Percentiles rank a stretch among this genome's conserved stretches.
Evolutionary conservation across 2,888 invertebrate genomes (phyloP).

Genomic region (Creontiades dilutus): DNA sequence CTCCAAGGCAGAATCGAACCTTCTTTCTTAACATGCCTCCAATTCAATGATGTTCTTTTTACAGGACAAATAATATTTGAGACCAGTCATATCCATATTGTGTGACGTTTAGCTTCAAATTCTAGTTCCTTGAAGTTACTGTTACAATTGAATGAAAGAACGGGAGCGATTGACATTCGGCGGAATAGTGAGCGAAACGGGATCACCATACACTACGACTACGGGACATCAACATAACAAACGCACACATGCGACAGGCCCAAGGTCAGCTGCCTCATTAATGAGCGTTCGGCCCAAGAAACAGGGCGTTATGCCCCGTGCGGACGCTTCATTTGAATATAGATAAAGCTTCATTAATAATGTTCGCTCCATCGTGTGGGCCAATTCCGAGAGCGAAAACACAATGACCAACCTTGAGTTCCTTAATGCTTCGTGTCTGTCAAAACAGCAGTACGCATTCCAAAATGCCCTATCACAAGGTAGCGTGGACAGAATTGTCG

Average conservation of each 20-base stretch:
- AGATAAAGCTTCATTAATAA: conserved; percentile 47
- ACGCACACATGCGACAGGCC: neutral
- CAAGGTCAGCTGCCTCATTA: conserved; percentile 31
- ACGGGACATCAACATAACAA: neutral
- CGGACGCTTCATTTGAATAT: conserved; percentile 43
- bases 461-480: neutral
- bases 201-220: neutral
- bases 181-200: neutral
- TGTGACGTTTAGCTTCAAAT: too few relatives aligned
- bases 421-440: neutral
- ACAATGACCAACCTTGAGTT: conserved; percentile 41
- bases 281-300: neutral
- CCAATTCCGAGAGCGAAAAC: conserved; percentile 47
- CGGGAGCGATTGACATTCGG: too few relatives aligned
- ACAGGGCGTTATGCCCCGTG: conserved; percentile 29
- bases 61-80: too few relatives aligned
- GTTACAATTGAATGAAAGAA: too few relatives aligned
- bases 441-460: neutral
- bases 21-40: too few relatives aligned
- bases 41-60: too few relatives aligned
- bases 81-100: too few relatives aligned
- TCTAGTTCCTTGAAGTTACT: too few relatives aligned
- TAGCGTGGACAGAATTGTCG: neutral
- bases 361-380: conserved; percentile 52
- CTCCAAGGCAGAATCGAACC: too few relatives aligned